phyloP scores from a whole-genome alignment of 2,888 invertebrate genomes.

The Aspidiotus rigidus region DNA sequence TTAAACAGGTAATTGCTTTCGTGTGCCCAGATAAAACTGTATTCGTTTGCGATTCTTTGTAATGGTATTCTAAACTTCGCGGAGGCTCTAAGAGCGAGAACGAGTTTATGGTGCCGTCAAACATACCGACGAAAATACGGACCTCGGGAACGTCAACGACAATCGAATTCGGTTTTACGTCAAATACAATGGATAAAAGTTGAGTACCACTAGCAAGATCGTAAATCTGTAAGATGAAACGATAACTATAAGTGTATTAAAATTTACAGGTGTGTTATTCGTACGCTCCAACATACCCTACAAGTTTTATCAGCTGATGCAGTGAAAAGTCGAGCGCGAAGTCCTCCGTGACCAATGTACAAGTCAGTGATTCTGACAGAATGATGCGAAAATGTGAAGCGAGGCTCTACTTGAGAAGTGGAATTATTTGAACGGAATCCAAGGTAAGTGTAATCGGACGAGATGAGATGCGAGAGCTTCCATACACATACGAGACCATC shows the following conservation, averaged over 20 bases:
- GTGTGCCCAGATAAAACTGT: slow-evolving; percentile 59
- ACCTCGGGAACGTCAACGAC: slow-evolving; percentile 60
- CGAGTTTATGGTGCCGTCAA: slow-evolving; percentile 59
- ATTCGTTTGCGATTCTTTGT: slow-evolving; percentile 44
- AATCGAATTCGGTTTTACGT: slow-evolving; percentile 56
- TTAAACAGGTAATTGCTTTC: slow-evolving; percentile 59
- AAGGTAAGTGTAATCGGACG: slow-evolving; percentile 35
- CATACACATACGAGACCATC: slow-evolving; percentile 79
- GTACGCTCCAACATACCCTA: slow-evolving; percentile 45
- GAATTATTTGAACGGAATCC: slow-evolving; percentile 41
- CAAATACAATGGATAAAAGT: slow-evolving; percentile 64
- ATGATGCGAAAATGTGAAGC: slow-evolving; percentile 68
- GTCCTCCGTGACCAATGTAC: slow-evolving; percentile 60
- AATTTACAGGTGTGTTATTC: not conserved
- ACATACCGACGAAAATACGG: slow-evolving; percentile 63
- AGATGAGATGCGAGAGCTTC: slow-evolving; percentile 54
- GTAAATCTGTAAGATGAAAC: slow-evolving; percentile 50
- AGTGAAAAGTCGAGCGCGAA: slow-evolving; percentile 61
- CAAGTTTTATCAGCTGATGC: slow-evolving; percentile 74
- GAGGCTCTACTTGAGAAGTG: slow-evolving; percentile 51
- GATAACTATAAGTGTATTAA: not conserved
- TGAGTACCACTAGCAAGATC: slow-evolving; percentile 59
- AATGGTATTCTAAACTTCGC: slow-evolving; percentile 55
- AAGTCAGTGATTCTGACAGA: slow-evolving; percentile 70
- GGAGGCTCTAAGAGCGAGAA: slow-evolving; percentile 60